Evolutionary conservation across 1,140 invertebrate genomes (phyloP), one percentile per base, ranked within the genome.

Genomic region (Cotesia chilonis): DNA sequence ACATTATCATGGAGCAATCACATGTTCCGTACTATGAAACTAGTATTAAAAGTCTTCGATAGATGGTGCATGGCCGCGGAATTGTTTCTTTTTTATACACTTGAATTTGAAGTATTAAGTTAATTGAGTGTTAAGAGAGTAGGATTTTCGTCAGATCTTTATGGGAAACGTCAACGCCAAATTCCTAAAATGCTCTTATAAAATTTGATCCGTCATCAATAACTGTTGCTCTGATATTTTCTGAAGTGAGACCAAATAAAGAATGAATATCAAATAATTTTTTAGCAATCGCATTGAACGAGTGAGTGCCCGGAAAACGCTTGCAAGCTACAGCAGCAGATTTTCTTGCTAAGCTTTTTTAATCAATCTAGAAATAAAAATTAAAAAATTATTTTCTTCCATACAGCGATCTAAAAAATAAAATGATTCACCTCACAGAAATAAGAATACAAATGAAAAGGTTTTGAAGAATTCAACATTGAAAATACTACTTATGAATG

Each of bases 201-300:
- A 80, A 77, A 57, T 78, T 78, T 1, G 73, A 4, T 57, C 9
- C 79, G 36, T 77, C 78, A 55, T 78, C 75, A 0, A 78, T 80
- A 2, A 80, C 67, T 12, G 75, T 75, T 3, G 71, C 75, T 12
- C 74, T 63, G 17, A 80, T 57, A 63, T 79, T 80, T 38, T 64
- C 37, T n/a, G 38, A 12, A 59, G 65, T 67, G 4, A 79, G 66
- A 12, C 72, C 69, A 65, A 74, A 80, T 6, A 55, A 66, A 9
- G 4, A 7, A 52, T 77, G 70, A 65, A 75, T 75, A 47, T 70
- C 69, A 0, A 7, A 20, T 9, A 77, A 52, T 35, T 76, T 28
- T 4, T 69, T 61, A 12, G 73, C 69, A 28, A 28, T 76, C 51
- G 67, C 72, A 6, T 71, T 67, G 55, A 68, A 70, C 12, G 70